These are phyloP conservation scores for Seriola quinqueradiata DNA, from an alignment of 2,113 vertebrate genomes.

Conservation along the genomic window DNA sequence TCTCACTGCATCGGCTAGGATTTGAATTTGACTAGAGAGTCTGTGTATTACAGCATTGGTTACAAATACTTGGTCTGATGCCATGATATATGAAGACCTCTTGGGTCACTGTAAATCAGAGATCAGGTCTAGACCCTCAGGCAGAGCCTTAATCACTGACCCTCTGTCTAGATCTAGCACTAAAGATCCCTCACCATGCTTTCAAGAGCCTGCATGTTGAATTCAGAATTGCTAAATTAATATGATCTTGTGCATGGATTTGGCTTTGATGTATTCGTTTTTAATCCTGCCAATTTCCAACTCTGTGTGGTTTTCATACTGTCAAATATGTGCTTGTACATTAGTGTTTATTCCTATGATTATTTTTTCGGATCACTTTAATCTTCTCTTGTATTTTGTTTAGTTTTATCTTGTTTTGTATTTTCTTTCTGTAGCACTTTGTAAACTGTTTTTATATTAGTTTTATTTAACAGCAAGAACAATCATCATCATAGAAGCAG, in stretches of 20 bases:
- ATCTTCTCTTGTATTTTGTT: slow-evolving; percentile 5
- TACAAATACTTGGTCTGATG: slow-evolving; percentile 12
- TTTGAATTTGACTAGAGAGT: slow-evolving; percentile 47
- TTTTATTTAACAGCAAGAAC: slow-evolving; percentile 14
- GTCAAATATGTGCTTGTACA: neutral
- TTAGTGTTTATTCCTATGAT: neutral
- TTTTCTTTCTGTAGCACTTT: slow-evolving; percentile 8
- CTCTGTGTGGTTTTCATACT: slow-evolving; percentile 11
- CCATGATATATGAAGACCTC: slow-evolving; percentile 26
- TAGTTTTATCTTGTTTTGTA: slow-evolving; percentile 12
- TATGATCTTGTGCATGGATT: neutral
- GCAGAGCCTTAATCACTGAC: slow-evolving; percentile 8
- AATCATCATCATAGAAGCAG: neutral
- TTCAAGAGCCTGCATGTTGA: neutral
- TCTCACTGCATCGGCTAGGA: slow-evolving; percentile 44
- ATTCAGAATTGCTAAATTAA: neutral
- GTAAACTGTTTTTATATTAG: slow-evolving; percentile 18
- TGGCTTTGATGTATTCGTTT: slow-evolving; percentile 27
- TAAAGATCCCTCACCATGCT: neutral
- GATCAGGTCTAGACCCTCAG: slow-evolving; percentile 38
- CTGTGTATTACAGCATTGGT: slow-evolving; percentile 24
- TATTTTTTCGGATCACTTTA: slow-evolving; percentile 10
- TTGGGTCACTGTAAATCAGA: neutral
- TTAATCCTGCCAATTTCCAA: neutral
- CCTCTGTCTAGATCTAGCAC: slow-evolving; percentile 20